Percentiles rank a stretch among this genome's conserved stretches.
phyloP scores from a whole-genome alignment of 1,140 invertebrate genomes.

The Bombus ignitus region DNA sequence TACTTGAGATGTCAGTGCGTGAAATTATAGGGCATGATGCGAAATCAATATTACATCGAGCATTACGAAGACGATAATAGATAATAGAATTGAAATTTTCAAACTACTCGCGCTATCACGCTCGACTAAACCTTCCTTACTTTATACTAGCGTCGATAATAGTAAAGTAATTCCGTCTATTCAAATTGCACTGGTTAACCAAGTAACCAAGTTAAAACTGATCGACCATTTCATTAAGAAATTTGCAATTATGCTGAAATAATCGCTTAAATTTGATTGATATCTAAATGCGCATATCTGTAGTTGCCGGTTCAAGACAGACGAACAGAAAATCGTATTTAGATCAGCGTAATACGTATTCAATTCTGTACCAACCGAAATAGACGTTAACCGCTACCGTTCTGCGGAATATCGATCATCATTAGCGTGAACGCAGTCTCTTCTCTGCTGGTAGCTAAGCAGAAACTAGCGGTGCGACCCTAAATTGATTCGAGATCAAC shows the following conservation, averaged over 20 bases:
- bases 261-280: neutral
- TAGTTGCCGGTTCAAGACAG: neutral
- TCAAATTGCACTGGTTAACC: neutral
- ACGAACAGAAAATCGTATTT: constrained; percentile 3
- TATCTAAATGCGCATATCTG: neutral
- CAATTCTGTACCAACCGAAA: constrained; percentile 16
- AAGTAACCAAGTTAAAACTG: neutral
- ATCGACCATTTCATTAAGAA: neutral
- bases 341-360: constrained; percentile 14
- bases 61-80: neutral
- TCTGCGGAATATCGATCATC: constrained; percentile 48
- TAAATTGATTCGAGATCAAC: constrained; percentile 38
- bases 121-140: neutral
- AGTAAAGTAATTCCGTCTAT: neutral
- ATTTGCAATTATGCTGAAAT: neutral
- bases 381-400: constrained; percentile 34
- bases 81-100: too few relatives aligned
- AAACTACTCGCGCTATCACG: too few relatives aligned
- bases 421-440: constrained; percentile 23
- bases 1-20: too few relatives aligned
- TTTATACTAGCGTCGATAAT: neutral
- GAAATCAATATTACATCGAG: neutral
- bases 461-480: neutral
- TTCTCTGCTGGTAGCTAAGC: constrained; percentile 1
- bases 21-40: too few relatives aligned